Evolutionary conservation across 1,140 invertebrate genomes (phyloP).

Genomic region (Bombus cullumanus): DNA sequence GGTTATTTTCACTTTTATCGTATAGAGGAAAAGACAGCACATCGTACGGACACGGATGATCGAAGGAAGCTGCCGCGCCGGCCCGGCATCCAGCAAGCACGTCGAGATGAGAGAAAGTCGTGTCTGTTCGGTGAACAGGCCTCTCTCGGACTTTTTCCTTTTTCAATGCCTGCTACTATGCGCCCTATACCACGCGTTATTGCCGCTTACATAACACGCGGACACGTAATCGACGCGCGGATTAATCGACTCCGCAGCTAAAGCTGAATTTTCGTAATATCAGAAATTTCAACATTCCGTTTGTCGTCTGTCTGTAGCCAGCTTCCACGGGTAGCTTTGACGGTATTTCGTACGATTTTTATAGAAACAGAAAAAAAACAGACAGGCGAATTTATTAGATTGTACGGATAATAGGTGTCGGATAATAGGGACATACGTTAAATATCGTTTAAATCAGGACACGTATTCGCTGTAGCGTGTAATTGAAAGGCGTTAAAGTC

Average conservation of each 20-base stretch:
- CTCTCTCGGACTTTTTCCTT: conserved; percentile 31
- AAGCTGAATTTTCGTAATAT: neutral
- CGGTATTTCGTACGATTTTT: neutral
- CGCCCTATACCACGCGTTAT: neutral
- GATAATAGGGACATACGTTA: neutral
- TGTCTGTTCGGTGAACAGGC: conserved; percentile 18
- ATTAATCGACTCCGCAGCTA: accelerated
- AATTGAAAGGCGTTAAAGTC: neutral
- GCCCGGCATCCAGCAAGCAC: neutral
- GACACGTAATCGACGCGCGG: conserved; percentile 49
- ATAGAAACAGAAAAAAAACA: neutral
- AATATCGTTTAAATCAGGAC: neutral
- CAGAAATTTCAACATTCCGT: too few species aligned
- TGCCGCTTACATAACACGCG: conserved; percentile 46
- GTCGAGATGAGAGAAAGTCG: conserved; percentile 62
- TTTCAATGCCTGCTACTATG: conserved; percentile 18
- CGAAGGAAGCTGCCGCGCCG: conserved; percentile 5
- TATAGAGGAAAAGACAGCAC: conserved; percentile 2
- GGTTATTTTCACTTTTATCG: conserved; percentile 56
- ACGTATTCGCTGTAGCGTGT: neutral
- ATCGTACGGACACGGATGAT: neutral
- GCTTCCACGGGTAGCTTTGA: too few species aligned
- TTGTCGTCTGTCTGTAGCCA: too few species aligned
- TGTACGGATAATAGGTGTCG: too few species aligned
- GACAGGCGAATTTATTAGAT: too few species aligned